These are phyloP conservation scores for Sylvicola cinctus DNA, from an alignment of 2,888 invertebrate genomes.

Conservation along the genomic window DNA sequence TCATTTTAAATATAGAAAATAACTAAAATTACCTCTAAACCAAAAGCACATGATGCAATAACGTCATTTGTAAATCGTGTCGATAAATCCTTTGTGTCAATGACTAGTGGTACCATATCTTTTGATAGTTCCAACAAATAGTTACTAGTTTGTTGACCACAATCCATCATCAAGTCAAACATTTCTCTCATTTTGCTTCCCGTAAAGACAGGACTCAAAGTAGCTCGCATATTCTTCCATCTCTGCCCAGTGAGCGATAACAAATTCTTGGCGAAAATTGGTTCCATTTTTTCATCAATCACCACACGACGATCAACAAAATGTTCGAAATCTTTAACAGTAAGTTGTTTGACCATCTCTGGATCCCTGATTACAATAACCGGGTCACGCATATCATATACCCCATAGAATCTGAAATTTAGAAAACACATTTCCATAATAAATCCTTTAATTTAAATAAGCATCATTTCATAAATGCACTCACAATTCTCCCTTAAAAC, in stretches of 20 bases:
- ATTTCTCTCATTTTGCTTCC: slow-evolving; percentile 27
- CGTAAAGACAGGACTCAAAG: slow-evolving; percentile 26
- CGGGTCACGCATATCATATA: slow-evolving; percentile 25
- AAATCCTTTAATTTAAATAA: neutral
- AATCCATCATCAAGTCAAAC: slow-evolving; percentile 22
- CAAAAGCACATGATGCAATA: slow-evolving; percentile 27
- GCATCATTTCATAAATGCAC: no score
- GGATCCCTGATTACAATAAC: slow-evolving; percentile 30
- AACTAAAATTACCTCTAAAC: slow-evolving; percentile 28
- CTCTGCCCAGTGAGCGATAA: slow-evolving; percentile 25
- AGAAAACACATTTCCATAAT: no score
- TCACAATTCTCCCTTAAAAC: no score
- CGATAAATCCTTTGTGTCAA: slow-evolving; percentile 5
- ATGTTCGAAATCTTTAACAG: slow-evolving; percentile 34
- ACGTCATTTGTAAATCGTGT: slow-evolving; percentile 11
- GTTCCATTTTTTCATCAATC: slow-evolving; percentile 23
- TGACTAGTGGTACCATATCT: neutral
- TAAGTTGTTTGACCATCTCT: slow-evolving; percentile 30
- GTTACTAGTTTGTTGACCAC: slow-evolving; percentile 9
- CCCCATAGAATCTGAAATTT: slow-evolving; percentile 25
- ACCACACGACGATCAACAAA: slow-evolving; percentile 28
- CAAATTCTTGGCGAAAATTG: slow-evolving; percentile 29
- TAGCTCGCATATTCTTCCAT: slow-evolving; percentile 26
- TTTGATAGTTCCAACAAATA: neutral
- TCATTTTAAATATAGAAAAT: slow-evolving; percentile 2